phyloP scores from a whole-genome alignment of 2,888 invertebrate species.

The Drosophila mulleri region DNA sequence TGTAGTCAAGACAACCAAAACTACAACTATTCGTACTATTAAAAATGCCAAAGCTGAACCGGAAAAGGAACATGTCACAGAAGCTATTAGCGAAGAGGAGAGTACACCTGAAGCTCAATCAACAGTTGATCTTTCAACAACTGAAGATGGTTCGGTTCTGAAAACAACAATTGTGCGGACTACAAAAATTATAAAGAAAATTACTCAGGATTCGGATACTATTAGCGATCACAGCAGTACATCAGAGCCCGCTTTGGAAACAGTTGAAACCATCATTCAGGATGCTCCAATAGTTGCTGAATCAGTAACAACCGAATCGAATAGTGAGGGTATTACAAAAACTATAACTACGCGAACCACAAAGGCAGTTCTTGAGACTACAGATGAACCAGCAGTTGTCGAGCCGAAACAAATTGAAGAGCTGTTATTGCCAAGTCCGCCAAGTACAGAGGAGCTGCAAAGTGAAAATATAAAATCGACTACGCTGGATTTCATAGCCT shows the following conservation, averaged over 20 bases:
- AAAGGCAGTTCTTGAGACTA: constrained; percentile 45
- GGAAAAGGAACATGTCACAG: constrained; percentile 52
- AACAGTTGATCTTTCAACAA: constrained; percentile 11
- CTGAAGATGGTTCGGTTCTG: constrained; percentile 53
- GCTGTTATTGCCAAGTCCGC: constrained; percentile 17
- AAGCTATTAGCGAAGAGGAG: constrained; percentile 14
- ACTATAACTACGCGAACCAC: constrained; percentile 67
- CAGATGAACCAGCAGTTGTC: not conserved
- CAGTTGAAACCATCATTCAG: constrained; percentile 43
- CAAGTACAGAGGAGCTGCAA: not conserved
- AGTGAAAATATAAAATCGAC: constrained; percentile 34
- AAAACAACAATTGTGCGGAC: constrained; percentile 72
- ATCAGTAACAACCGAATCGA: constrained; percentile 69
- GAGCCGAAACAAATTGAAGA: constrained; percentile 25
- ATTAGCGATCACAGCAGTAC: constrained; percentile 52
- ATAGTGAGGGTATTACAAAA: constrained; percentile 66
- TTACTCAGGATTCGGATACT: constrained; percentile 68
- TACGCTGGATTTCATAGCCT: constrained; percentile 57
- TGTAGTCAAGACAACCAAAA: constrained; percentile 71
- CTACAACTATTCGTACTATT: constrained; percentile 64
- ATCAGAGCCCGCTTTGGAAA: constrained; percentile 40
- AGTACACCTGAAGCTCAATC: constrained; percentile 8
- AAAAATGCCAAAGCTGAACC: constrained; percentile 52
- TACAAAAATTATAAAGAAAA: constrained; percentile 78
- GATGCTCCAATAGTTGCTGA: constrained; percentile 64